phyloP scores from a whole-genome alignment of 2,797 vertebrate genomes.

The Falco concolor region DNA sequence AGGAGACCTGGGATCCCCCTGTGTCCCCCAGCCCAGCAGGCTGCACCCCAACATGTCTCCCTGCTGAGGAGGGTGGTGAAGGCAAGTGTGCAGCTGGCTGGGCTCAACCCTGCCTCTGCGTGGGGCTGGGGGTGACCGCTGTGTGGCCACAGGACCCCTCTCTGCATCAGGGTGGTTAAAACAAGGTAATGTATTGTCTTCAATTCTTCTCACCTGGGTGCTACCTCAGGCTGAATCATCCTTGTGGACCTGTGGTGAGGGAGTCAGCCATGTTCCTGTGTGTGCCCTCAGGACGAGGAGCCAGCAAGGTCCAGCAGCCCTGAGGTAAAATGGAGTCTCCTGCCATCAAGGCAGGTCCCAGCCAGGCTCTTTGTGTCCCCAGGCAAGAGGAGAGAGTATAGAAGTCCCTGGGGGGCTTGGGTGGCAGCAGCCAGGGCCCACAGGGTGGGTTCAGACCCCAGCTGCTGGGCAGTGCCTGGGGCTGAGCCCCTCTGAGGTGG shows the following conservation, averaged over 20 bases:
- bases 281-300: background rate
- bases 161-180: background rate
- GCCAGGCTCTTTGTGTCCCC: background rate
- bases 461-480: background rate
- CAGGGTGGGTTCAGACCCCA: background rate
- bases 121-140: background rate
- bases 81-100: background rate
- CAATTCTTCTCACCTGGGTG: background rate
- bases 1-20: accelerated
- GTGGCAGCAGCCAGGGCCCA: background rate
- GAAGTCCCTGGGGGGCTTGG: background rate
- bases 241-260: background rate
- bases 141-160: accelerated
- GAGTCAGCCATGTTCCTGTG: background rate
- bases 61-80: background rate
- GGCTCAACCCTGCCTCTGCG: accelerated
- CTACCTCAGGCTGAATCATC: accelerated
- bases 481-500: background rate
- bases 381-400: accelerated
- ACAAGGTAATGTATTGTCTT: background rate
- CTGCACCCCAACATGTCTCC: accelerated
- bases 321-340: background rate
- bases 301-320: background rate
- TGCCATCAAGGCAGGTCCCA: background rate
- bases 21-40: no score